phyloP scores from a whole-genome alignment of 1,140 invertebrate species.

The Brachystomella parvula region DNA sequence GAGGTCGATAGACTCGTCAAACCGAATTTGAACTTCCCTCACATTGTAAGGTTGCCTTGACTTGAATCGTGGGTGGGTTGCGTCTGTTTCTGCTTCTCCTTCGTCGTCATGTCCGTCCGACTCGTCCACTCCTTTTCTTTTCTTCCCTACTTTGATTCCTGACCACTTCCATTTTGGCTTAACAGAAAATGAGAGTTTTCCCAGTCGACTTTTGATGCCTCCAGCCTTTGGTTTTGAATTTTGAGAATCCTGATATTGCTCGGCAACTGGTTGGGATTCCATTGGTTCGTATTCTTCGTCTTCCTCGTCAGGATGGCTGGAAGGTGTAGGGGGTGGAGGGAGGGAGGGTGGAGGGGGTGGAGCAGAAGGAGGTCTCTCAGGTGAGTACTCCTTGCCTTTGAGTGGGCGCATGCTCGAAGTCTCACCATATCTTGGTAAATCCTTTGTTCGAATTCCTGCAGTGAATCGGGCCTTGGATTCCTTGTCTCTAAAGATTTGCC shows the following conservation, averaged over 20 bases:
- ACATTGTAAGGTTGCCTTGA: background rate
- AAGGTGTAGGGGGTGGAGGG: too few relatives aligned
- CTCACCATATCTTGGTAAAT: constrained; percentile 16
- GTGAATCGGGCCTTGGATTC: constrained; percentile 24
- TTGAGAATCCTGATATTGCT: too few relatives aligned
- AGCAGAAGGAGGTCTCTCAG: background rate
- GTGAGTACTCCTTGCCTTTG: constrained; percentile 8
- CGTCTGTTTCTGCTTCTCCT: constrained; percentile 39
- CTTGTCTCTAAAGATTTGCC: constrained; percentile 22
- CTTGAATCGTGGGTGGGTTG: background rate
- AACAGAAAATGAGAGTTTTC: constrained; percentile 47
- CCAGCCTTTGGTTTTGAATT: constrained; percentile 24
- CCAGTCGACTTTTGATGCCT: constrained; percentile 41
- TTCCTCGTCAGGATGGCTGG: background rate
- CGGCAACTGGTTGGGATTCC: background rate
- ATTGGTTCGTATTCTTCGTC: background rate
- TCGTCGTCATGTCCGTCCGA: constrained; percentile 31
- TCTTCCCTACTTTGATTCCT: constrained; percentile 33
- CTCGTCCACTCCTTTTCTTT: constrained; percentile 39
- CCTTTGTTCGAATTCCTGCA: constrained; percentile 25
- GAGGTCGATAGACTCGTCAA: background rate
- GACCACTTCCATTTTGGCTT: constrained; percentile 44
- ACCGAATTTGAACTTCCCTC: background rate
- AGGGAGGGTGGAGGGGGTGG: too few relatives aligned
- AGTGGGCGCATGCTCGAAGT: constrained; percentile 26